phyloP scores from a whole-genome alignment of 2,113 vertebrate genomes.

The Gymnogyps californianus region DNA sequence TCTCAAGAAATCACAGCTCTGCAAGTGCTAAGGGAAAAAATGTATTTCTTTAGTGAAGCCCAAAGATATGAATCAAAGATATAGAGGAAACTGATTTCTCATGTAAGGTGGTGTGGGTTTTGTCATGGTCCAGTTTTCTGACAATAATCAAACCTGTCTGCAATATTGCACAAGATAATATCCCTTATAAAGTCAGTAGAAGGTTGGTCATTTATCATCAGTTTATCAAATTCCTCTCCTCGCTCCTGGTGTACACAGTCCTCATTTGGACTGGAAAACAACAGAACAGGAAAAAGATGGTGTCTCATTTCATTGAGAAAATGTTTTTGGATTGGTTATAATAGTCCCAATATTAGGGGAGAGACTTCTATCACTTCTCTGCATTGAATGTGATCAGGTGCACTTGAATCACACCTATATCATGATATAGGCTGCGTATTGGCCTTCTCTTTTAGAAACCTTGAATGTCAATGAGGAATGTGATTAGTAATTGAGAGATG shows the following conservation, averaged over 20 bases:
- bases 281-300: background rate
- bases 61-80: background rate
- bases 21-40: slow-evolving; percentile 8
- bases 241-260: background rate
- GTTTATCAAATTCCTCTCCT: background rate
- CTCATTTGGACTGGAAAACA: background rate
- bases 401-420: accelerated
- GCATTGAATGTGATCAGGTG: background rate
- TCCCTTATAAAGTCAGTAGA: background rate
- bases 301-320: background rate
- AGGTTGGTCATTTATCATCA: slow-evolving; percentile 18
- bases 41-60: slow-evolving; percentile 6
- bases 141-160: background rate
- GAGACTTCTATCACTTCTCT: slow-evolving; percentile 27
- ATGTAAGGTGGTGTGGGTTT: background rate
- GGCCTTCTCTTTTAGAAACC: background rate
- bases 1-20: background rate
- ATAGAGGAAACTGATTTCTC: background rate
- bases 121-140: background rate
- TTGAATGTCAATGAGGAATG: background rate
- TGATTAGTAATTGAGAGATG: background rate
- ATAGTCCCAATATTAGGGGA: background rate
- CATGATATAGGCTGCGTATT: background rate
- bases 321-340: background rate
- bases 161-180: background rate